A percentile compares a stretch with the other conserved stretches of the same genome.
Evolutionary conservation across 1,140 invertebrate genomes (phyloP).

Genomic region (Sarcophaga bullata): DNA sequence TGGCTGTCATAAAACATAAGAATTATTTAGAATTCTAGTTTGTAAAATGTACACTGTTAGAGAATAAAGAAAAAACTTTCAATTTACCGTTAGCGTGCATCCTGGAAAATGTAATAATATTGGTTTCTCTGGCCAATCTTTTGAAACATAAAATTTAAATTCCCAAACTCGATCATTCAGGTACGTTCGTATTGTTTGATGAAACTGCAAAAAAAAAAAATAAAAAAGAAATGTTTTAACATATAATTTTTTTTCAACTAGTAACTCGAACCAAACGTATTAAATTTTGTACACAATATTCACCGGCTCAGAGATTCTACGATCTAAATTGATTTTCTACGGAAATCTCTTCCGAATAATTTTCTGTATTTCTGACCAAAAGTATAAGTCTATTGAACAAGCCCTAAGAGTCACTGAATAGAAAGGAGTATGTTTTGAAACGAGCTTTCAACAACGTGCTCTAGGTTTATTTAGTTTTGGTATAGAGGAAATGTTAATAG

Average conservation of each 20-base stretch:
- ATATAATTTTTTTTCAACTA: neutral
- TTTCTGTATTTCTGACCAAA: too few species aligned
- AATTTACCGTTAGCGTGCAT: constrained; percentile 82
- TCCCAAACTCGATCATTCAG: constrained; percentile 86
- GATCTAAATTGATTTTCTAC: too few species aligned
- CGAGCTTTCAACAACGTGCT: too few species aligned
- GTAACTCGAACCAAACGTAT: neutral
- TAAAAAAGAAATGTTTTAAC: constrained; percentile 43
- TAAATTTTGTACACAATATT: too few species aligned
- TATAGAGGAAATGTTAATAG: too few species aligned
- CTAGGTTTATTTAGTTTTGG: too few species aligned
- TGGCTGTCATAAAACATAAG: constrained; percentile 68
- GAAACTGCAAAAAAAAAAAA: constrained; percentile 74
- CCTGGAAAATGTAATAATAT: constrained; percentile 86
- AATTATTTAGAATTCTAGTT: neutral
- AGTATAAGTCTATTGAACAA: too few species aligned
- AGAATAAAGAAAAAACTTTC: constrained; percentile 3
- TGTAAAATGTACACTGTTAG: neutral
- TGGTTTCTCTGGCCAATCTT: constrained; percentile 83
- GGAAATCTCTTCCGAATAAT: too few species aligned
- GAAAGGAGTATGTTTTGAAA: too few species aligned
- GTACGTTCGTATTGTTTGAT: constrained; percentile 87
- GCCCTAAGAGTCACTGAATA: too few species aligned
- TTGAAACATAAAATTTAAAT: constrained; percentile 87
- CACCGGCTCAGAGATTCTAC: too few species aligned